These are phyloP conservation scores for Philaenus spumarius DNA, from an alignment of 1,140 invertebrate genomes.

Conservation along the genomic window DNA sequence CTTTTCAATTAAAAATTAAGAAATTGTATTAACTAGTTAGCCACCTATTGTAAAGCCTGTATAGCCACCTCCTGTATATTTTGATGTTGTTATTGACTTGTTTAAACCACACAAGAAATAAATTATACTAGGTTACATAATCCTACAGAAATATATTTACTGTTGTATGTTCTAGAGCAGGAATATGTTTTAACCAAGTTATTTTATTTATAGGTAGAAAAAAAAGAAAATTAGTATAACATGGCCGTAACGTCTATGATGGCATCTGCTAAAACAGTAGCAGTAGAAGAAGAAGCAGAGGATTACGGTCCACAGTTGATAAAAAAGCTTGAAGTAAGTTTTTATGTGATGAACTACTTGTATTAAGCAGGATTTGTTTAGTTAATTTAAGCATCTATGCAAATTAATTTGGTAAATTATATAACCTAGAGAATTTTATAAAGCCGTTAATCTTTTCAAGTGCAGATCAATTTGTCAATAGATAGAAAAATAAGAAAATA, in stretches of 20 bases:
- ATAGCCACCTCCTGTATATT: no score
- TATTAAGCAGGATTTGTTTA: background rate
- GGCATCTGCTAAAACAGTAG: conserved; percentile 15
- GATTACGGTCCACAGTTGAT: conserved; percentile 53
- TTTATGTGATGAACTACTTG: background rate
- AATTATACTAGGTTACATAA: no score
- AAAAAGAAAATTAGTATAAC: background rate
- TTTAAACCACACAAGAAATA: no score
- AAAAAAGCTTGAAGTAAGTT: conserved; percentile 51
- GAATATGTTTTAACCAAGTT: no score
- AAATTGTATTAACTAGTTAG: no score
- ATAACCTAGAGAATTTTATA: background rate
- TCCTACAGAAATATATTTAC: no score
- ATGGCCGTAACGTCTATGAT: background rate
- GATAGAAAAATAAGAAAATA: background rate
- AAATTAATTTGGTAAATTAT: conserved; percentile 13
- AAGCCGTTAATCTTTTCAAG: background rate
- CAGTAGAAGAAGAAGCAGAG: conserved; percentile 47
- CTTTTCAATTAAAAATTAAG: no score
- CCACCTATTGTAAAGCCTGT: no score
- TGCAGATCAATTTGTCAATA: background rate
- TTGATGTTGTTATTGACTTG: no score
- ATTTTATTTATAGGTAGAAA: no score
- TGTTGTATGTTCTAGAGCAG: no score
- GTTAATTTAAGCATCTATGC: background rate